Base-by-base conservation (phyloP, 2,113 vertebrate genomes). In the Chlamydotis undulata region DNA sequence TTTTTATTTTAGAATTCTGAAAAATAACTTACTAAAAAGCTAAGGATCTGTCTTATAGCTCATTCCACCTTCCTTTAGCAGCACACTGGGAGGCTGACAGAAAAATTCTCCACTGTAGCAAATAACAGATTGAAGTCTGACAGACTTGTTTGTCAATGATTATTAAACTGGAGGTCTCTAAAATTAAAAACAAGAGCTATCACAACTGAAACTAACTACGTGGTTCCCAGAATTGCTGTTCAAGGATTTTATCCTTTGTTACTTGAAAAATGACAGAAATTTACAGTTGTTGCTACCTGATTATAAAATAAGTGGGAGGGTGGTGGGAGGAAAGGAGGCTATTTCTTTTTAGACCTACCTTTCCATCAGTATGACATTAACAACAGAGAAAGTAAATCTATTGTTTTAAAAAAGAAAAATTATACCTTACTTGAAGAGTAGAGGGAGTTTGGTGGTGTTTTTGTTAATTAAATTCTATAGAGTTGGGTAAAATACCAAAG, bases 101-200 rank as follows among this genome's bases (percentile, higher is more conserved):
- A 88, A 91, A 83, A 91, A 96, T 95, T 93, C 41, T 83, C 23
- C 68, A 53, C 59, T 70, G 92, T 16, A 86, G 25, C 49, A 88
- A 96, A 80, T 70, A 92, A 33, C 28, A 86, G 41, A 50, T 63
- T 91, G 78, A 80, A 80, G 37, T 65, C 37, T 94, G 94, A 90
- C 82, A 94, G 69, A 5, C 6, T 63, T 79, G 5, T 60, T 73
- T 83, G 18, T 75, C 35, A 60, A 81, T 24, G 4, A 18, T 70
- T 63, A 50, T 61, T 55, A 24, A 81, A 52, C 10, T 63, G 3
- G 3, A 67, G 14, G 5, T 29, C 17, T 70, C 41, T 22, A 53
- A 77, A 83, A 47, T 50, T 37, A 61, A 82, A 89, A 84, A 3
- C 10, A 25, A 45, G 29, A 50, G 6, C 8, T 67, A 12, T 13